These are phyloP conservation scores for Cosmia pyralina DNA, from an alignment of 2,888 invertebrate genomes.

Conservation along the genomic window DNA sequence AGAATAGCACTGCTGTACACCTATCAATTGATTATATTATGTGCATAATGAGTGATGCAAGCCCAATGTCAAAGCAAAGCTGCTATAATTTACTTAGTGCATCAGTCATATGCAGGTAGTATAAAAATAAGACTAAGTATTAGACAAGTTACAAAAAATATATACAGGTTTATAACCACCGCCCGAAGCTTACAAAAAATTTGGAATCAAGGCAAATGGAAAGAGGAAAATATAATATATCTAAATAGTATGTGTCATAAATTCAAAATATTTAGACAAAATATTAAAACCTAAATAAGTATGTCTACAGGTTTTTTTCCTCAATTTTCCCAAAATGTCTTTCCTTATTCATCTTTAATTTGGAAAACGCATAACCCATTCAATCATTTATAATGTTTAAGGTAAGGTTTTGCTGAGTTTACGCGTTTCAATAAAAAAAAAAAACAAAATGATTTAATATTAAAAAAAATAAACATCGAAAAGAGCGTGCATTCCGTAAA, in stretches of 20 bases:
- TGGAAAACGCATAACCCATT: neutral
- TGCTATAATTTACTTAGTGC: slow-evolving; percentile 5
- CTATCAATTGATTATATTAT: slow-evolving; percentile 16
- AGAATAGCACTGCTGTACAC: too few species aligned
- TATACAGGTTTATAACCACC: neutral
- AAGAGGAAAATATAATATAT: too few species aligned
- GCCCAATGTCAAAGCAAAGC: slow-evolving; percentile 17
- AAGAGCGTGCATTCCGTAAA: neutral
- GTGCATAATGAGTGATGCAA: slow-evolving; percentile 24
- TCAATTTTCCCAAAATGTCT: neutral
- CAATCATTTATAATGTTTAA: too few species aligned
- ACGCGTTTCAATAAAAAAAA: too few species aligned
- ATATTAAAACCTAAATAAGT: neutral
- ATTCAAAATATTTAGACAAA: neutral
- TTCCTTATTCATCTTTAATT: neutral
- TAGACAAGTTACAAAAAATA: neutral
- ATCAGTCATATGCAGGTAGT: slow-evolving; percentile 1
- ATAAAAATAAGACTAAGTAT: neutral
- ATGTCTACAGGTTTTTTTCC: neutral
- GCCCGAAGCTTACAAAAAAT: neutral
- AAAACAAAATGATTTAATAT: neutral
- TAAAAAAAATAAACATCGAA: neutral
- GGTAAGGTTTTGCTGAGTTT: neutral
- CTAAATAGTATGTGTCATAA: neutral
- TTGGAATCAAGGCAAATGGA: neutral